phyloP scores from a whole-genome alignment of 2,888 invertebrate species.

The Drymonia ruficornis region DNA sequence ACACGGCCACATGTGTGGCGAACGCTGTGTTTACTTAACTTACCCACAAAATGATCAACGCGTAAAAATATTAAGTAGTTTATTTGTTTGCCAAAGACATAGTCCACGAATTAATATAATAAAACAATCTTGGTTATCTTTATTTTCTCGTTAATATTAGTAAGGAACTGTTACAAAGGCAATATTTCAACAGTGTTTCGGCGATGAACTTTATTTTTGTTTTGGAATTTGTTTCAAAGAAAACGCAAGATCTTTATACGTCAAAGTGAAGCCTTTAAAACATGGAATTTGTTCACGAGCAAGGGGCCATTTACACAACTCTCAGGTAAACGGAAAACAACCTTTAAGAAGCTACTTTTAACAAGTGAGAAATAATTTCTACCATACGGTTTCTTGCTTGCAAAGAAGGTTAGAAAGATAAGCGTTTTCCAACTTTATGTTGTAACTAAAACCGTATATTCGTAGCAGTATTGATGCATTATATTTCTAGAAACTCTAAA shows the following conservation, averaged over 20 bases:
- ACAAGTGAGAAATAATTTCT: not conserved
- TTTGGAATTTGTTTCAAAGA: not conserved
- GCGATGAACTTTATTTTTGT: not conserved
- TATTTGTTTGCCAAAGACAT: too few relatives aligned
- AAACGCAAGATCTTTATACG: not conserved
- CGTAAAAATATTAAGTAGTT: too few relatives aligned
- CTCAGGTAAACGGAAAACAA: not conserved
- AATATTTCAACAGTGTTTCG: not conserved
- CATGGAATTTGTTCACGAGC: not conserved
- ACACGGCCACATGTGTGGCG: not conserved
- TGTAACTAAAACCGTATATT: too few relatives aligned
- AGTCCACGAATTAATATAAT: too few relatives aligned
- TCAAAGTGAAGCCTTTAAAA: not conserved
- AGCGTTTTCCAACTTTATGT: not conserved
- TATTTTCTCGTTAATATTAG: too few relatives aligned
- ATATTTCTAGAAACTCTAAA: too few relatives aligned
- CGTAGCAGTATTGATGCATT: too few relatives aligned
- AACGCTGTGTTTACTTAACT: not conserved
- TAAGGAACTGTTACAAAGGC: too few relatives aligned
- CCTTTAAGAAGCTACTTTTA: not conserved
- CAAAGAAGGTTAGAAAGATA: not conserved
- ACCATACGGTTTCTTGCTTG: not conserved
- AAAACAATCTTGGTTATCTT: too few relatives aligned
- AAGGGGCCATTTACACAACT: not conserved
- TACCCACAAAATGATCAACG: not conserved